Base-by-base conservation (phyloP, 2,797 vertebrate genomes). In the Neoniphon sammara region DNA sequence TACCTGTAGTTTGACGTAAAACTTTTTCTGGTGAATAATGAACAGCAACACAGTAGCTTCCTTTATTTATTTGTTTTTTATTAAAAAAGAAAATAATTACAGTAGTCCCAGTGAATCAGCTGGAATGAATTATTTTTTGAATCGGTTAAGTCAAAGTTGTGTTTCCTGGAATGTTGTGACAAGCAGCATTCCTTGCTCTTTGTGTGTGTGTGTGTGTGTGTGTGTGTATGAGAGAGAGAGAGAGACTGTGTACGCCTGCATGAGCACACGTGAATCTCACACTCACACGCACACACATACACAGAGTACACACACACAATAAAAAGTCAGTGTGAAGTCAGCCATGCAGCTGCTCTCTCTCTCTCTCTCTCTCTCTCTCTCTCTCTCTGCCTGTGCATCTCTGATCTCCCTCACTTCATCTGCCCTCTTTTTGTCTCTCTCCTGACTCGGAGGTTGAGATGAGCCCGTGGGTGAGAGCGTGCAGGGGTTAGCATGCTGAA, bases 61-160 rank as follows among this genome's bases (percentile, higher is more conserved):
- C n/a, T n/a, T n/a, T n/a, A n/a, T n/a, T n/a, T n/a, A n/a, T n/a
- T n/a, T n/a, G n/a, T n/a, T n/a, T n/a, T n/a, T n/a, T n/a, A n/a
- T n/a, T 23, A 50, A 66, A 36, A 20, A n/a, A 3, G 4, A 0
- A 11, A 69, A 12, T 5, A 2, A 31, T n/a, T 3, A 31, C 3
- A 31, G 6, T 6, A 6, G 30, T 31, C 6, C 6, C 30, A 31
- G 6, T 31, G 30, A 31, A 31, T 31, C 3, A 7, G 25, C 30
- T 17, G 25, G 10, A 15, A 21, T 42, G 69, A 80, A 25, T 52
- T 55, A 39, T 64, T 17, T 30, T 66, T 49, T 58, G 69, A 74
- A 80, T 76, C 66, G 77, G 73, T 68, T 76, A 39, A 50, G 70
- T 31, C 62, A 25, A 57, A 42, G 60, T 58, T 67, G 64, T 77